phyloP scores from a whole-genome alignment of 2,888 invertebrate genomes.

The Philaethria dido region DNA sequence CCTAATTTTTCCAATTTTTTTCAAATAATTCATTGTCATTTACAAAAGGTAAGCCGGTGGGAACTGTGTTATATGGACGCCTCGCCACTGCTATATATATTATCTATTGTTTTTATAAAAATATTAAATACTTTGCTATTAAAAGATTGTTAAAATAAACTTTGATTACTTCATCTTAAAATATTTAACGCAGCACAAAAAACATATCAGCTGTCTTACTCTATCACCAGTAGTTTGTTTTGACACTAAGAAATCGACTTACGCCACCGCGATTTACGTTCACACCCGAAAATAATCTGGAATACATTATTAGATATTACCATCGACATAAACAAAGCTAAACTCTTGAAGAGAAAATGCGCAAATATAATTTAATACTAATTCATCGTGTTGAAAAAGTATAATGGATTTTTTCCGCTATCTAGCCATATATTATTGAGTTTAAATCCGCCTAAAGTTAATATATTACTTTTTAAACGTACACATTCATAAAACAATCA shows the following conservation, averaged over 20 bases:
- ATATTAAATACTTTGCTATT: not conserved
- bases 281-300: conserved; percentile 25
- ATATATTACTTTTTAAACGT: no score
- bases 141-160: not conserved
- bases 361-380: not conserved
- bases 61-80: no score
- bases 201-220: conserved; percentile 20
- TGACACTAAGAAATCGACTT: conserved; percentile 29
- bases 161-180: conserved; percentile 12
- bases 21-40: no score
- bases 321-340: conserved; percentile 15
- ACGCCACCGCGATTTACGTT: conserved; percentile 25
- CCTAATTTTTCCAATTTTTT: no score
- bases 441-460: not conserved
- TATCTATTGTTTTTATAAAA: not conserved
- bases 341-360: conserved; percentile 1
- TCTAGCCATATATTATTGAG: not conserved
- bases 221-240: conserved; percentile 27
- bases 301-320: conserved; percentile 24
- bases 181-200: conserved; percentile 14
- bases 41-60: no score
- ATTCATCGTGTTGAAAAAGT: not conserved
- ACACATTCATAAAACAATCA: no score
- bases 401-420: not conserved
- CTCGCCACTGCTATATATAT: no score